phyloP scores from a whole-genome alignment of 2,113 vertebrate genomes.

The Kryptolebias marmoratus region DNA sequence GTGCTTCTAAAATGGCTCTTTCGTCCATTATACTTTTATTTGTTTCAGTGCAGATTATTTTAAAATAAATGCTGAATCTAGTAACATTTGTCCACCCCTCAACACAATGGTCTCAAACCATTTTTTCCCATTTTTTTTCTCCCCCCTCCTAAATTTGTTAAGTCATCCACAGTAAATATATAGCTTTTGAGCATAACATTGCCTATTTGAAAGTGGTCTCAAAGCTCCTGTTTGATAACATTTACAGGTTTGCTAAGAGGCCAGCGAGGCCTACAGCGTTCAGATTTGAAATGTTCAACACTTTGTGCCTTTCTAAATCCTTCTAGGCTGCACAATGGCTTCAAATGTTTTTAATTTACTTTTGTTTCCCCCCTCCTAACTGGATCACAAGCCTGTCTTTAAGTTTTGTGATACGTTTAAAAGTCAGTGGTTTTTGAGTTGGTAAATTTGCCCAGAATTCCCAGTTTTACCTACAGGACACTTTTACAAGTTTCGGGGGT shows the following conservation, averaged over 20 bases:
- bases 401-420: not conserved
- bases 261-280: no score
- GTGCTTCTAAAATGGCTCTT: conserved; percentile 33
- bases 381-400: no score
- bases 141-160: conserved; percentile 22
- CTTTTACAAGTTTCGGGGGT: conserved; percentile 47
- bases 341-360: no score
- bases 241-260: no score
- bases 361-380: no score
- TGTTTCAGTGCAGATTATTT: conserved; percentile 11
- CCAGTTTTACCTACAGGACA: conserved; percentile 11
- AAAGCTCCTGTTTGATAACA: no score
- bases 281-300: conserved; percentile 14
- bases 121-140: conserved; percentile 25
- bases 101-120: conserved; percentile 35
- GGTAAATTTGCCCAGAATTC: conserved; percentile 8
- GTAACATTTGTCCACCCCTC: not conserved
- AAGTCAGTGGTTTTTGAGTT: not conserved
- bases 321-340: no score
- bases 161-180: conserved; percentile 11
- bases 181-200: not conserved
- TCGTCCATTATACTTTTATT: conserved; percentile 20
- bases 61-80: not conserved
- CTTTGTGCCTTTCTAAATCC: not conserved
- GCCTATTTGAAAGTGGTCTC: not conserved